phyloP scores from a whole-genome alignment of 2,888 invertebrate species.

The Caenorhabditis sinica region DNA sequence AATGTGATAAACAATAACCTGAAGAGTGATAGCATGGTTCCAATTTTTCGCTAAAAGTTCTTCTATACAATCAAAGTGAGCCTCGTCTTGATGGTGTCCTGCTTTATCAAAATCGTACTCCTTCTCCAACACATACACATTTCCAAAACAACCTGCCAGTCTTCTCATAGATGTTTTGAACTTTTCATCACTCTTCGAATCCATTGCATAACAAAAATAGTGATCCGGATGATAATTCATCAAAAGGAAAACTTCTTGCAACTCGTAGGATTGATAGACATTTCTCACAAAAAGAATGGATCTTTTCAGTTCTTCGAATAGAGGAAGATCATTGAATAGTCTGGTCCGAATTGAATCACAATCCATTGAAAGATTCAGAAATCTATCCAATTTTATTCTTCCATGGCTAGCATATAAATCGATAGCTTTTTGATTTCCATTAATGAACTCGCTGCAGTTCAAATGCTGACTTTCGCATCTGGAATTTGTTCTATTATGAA shows the following conservation, averaged over 20 bases:
- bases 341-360: slow-evolving; percentile 41
- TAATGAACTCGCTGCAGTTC: not conserved
- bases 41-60: slow-evolving; percentile 29
- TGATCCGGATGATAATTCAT: slow-evolving; percentile 53
- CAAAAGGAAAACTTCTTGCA: slow-evolving; percentile 59
- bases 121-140: slow-evolving; percentile 41
- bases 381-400: slow-evolving; percentile 31
- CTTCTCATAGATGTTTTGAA: slow-evolving; percentile 39
- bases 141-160: slow-evolving; percentile 43
- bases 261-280: slow-evolving; percentile 54
- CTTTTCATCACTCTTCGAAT: slow-evolving; percentile 35
- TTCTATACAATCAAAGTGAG: slow-evolving; percentile 61
- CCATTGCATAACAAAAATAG: slow-evolving; percentile 58
- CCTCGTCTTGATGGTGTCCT: slow-evolving; percentile 55
- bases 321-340: slow-evolving; percentile 28
- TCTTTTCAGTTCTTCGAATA: slow-evolving; percentile 29
- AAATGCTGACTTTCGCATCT: not conserved
- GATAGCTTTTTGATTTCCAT: slow-evolving; percentile 14
- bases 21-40: slow-evolving; percentile 53
- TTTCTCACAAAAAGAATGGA: slow-evolving; percentile 54
- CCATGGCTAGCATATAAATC: slow-evolving; percentile 51
- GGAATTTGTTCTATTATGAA: not conserved
- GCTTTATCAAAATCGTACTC: slow-evolving; percentile 46
- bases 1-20: slow-evolving; percentile 29
- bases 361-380: slow-evolving; percentile 58